Conservation (phyloP, 2,888 invertebrate genomes). For the Troides oblongomaculatus region DNA sequence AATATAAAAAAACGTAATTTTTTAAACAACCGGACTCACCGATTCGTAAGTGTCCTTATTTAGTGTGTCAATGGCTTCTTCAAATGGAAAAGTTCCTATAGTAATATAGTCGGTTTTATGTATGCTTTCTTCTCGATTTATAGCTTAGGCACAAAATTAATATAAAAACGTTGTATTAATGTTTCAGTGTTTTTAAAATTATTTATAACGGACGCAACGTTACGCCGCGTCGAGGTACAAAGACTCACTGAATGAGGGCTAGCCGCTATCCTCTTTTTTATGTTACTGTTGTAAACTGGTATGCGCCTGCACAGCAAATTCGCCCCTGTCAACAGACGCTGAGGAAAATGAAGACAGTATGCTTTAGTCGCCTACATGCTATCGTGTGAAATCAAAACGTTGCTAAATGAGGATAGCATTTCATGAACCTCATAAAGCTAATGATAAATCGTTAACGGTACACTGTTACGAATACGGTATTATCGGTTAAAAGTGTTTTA, state of each 20-base stretch:
- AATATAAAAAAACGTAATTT: constrained; percentile 1
- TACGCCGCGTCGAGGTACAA: constrained; percentile 47
- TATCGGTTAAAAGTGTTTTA: constrained; percentile 10
- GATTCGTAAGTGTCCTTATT: constrained; percentile 20
- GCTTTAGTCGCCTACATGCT: constrained; percentile 48
- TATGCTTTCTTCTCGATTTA: constrained; percentile 4
- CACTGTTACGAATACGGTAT: constrained; percentile 2
- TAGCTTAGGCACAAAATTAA: neutral
- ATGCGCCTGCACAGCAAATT: constrained; percentile 46
- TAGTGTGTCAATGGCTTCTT: constrained; percentile 10
- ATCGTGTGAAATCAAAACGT: constrained; percentile 37
- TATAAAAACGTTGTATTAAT: constrained; percentile 5
- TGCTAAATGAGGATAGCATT: constrained; percentile 34
- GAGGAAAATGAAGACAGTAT: constrained; percentile 48
- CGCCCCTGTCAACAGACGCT: constrained; percentile 48
- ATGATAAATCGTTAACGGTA: constrained; percentile 22
- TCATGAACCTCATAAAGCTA: constrained; percentile 26
- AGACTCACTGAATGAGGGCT: constrained; percentile 65
- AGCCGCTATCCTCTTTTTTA: constrained; percentile 71
- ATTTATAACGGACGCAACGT: constrained; percentile 42
- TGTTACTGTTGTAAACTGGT: constrained; percentile 70
- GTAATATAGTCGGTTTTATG: neutral
- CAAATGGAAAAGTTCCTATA: constrained; percentile 1
- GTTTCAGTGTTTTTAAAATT: constrained; percentile 10
- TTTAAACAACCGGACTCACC: constrained; percentile 23